Percentiles rank a stretch among this genome's conserved stretches.
Conservation (phyloP, 2,888 invertebrate species). For the Cheilosia vulpina region DNA sequence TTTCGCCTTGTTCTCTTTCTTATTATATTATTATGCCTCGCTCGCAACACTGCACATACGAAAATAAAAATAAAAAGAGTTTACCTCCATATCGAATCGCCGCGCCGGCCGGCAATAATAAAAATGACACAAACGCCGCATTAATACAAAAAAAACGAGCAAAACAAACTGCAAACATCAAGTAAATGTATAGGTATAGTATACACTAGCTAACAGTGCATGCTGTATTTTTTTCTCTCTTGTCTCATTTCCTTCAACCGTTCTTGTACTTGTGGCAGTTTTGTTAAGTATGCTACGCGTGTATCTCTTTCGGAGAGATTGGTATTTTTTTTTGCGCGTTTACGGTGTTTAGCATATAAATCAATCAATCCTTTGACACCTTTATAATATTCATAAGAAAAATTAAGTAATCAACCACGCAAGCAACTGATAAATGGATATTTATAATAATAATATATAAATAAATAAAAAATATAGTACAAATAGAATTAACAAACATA, state of each 20-base stretch:
- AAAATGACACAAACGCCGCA: slow-evolving; percentile 51
- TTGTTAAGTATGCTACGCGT: slow-evolving; percentile 64
- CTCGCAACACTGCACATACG: slow-evolving; percentile 47
- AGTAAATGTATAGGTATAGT: slow-evolving; percentile 8
- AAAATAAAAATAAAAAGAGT: slow-evolving; percentile 34
- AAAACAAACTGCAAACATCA: slow-evolving; percentile 57
- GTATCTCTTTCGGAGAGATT: slow-evolving; percentile 15
- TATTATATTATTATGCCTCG: slow-evolving; percentile 66
- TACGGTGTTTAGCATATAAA: slow-evolving; percentile 13
- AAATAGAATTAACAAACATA: slow-evolving; percentile 71
- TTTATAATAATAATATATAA: slow-evolving; percentile 19
- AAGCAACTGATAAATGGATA: slow-evolving; percentile 61
- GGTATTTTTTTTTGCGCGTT: slow-evolving; percentile 7
- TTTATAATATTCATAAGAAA: slow-evolving; percentile 18
- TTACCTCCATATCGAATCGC: slow-evolving; percentile 43
- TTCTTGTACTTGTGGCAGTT: slow-evolving; percentile 29
- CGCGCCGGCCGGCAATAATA: slow-evolving; percentile 65
- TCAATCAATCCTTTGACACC: slow-evolving; percentile 63
- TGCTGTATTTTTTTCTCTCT: slow-evolving; percentile 4
- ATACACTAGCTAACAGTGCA: slow-evolving; percentile 43
- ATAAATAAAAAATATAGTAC: slow-evolving; percentile 56
- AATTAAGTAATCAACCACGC: slow-evolving; percentile 19
- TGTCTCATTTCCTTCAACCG: background rate
- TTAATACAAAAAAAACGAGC: slow-evolving; percentile 11
- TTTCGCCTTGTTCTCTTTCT: slow-evolving; percentile 46